Evolutionary conservation across 2,888 invertebrate species (phyloP), one percentile per base, ranked within the genome.

Genomic region (Spisula solida): DNA sequence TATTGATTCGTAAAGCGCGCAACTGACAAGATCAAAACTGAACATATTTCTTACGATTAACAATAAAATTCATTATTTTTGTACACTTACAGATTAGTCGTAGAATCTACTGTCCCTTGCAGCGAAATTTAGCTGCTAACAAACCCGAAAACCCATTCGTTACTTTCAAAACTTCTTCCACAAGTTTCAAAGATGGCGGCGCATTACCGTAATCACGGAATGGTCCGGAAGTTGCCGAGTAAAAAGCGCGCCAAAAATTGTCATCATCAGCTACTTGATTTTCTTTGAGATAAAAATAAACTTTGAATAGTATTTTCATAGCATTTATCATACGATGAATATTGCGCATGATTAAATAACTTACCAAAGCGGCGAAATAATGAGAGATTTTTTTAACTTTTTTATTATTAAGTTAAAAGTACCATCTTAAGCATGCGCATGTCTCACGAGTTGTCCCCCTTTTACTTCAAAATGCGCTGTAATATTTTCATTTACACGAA

Each of bases 141-240:
- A 51, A 18, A 20, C 56, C 41, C 78, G 78, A 84, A 78, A 85
- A 55, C 55, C 34, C 20, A 34, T 41, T 70, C 34, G 31, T 16
- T 66, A 81, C 81, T 86, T 86, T 86, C n/a, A 55, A 81, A 86
- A 86, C 47, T 78, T 86, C 70, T 51, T 78, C 81, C 31, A 78
- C 82, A 85, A 87, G 82, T 82, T 85, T 92, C 82, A 92, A 92
- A 92, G 92, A 92, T 92, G 92, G 92, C 92, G 92, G 92, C 88
- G 90, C 82, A 66, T 34, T 56, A 84, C 84, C 48, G 87, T 82
- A 87, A 55, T 90, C 89, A 89, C 89, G 92, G 90, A 90, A 89
- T 92, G 41, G 81, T 87, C 88, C 89, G 91, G 91, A 91, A 87
- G 91, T 89, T 85, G 84, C 80, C 66, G 66, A 87, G n/a, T 29